Conservation (phyloP, 2,797 vertebrate genomes). For the Sebastes baramenuke region DNA sequence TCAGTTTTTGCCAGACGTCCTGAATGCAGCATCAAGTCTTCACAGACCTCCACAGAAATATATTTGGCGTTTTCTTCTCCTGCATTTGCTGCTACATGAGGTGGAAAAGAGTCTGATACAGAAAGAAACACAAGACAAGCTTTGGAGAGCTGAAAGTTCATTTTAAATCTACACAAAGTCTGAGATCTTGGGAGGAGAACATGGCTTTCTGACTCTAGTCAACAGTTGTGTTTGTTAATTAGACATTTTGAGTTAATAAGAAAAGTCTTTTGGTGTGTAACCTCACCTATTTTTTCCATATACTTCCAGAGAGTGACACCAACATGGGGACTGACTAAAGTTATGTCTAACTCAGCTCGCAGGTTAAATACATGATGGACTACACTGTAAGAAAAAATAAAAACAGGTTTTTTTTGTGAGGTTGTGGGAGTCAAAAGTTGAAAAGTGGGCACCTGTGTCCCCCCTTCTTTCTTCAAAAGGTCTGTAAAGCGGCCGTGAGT, state of each 20-base stretch:
- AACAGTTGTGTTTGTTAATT: background rate
- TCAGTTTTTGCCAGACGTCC: background rate
- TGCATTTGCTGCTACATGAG: conserved; percentile 9
- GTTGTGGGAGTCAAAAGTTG: conserved; percentile 51
- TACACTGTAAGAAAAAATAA: background rate
- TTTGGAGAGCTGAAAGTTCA: background rate
- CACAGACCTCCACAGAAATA: background rate
- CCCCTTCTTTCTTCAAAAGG: conserved; percentile 12
- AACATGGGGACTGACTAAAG: background rate
- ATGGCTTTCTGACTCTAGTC: background rate
- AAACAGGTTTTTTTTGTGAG: background rate
- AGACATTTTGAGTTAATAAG: background rate
- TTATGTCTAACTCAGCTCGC: background rate
- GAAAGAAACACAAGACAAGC: background rate
- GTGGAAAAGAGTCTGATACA: background rate
- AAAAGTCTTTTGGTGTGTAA: background rate
- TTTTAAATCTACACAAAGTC: background rate
- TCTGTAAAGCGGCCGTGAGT: conserved; percentile 38
- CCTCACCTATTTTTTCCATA: background rate
- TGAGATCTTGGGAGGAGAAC: background rate
- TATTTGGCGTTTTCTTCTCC: background rate
- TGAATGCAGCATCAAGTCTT: background rate
- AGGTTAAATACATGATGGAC: background rate
- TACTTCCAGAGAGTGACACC: background rate
- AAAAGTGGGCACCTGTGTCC: background rate